Evolutionary conservation across 1,140 invertebrate species (phyloP).

Genomic region (Bombus superbus): DNA sequence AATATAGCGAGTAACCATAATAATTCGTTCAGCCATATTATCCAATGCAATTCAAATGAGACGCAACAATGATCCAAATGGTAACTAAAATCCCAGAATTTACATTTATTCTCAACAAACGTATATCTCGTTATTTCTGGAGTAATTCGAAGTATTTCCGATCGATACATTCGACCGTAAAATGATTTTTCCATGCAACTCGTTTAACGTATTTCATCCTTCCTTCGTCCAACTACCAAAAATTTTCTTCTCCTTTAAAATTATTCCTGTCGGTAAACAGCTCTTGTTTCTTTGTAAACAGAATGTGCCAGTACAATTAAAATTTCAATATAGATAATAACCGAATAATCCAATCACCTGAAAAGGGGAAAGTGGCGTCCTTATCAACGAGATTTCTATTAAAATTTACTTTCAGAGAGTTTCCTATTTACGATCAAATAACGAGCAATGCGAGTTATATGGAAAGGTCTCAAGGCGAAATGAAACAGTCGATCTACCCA

Average conservation of each 20-base stretch:
- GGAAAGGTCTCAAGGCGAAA: neutral
- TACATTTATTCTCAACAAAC: neutral
- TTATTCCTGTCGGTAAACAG: neutral
- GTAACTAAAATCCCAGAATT: neutral
- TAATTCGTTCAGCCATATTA: neutral
- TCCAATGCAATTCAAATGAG: constrained; percentile 7
- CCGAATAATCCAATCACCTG: too few species aligned
- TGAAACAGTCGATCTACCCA: neutral
- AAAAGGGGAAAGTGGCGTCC: too few species aligned
- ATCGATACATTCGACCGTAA: neutral
- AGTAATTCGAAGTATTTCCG: neutral
- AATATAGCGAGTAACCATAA: neutral
- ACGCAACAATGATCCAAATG: neutral
- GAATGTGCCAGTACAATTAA: neutral
- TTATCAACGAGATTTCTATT: neutral
- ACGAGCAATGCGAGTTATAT: neutral
- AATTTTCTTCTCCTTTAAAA: too few species aligned
- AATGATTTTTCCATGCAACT: neutral
- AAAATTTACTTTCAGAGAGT: neutral
- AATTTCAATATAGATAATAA: too few species aligned
- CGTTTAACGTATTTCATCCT: neutral
- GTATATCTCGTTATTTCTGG: neutral
- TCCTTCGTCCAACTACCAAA: neutral
- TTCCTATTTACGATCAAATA: neutral
- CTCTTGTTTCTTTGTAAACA: neutral